Evolutionary conservation across 1,140 invertebrate genomes (phyloP).

Genomic region (Apis dorsata): DNA sequence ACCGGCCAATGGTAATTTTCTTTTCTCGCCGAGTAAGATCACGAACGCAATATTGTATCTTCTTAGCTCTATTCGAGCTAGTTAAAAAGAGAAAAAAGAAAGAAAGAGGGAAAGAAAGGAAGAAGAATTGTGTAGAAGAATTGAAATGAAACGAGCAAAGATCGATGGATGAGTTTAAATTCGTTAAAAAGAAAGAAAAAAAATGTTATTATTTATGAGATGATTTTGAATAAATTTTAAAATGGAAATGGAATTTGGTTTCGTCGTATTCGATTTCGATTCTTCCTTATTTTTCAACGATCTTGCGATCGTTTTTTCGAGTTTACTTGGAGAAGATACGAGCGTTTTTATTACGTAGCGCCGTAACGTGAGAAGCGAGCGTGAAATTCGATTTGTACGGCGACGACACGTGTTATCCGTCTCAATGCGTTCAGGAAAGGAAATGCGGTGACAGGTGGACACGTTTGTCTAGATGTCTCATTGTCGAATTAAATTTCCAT

Average conservation of each 20-base stretch:
- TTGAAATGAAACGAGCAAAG: rapidly evolving
- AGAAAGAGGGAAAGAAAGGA: not conserved
- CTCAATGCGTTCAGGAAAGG: constrained; percentile 52
- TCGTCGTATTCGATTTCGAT: too few species aligned
- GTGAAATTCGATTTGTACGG: constrained; percentile 56
- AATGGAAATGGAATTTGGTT: too few species aligned
- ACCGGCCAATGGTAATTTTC: not conserved
- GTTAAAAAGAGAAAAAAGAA: not conserved
- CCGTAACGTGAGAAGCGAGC: constrained; percentile 28
- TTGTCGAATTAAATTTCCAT: constrained; percentile 50
- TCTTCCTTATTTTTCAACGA: not conserved
- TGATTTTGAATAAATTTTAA: too few species aligned
- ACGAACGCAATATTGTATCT: not conserved
- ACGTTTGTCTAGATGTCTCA: constrained; percentile 57
- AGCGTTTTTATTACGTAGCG: constrained; percentile 32
- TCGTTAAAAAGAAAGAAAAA: too few species aligned
- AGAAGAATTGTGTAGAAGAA: too few species aligned
- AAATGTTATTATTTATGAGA: too few species aligned
- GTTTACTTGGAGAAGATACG: too few species aligned
- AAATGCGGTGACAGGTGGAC: constrained; percentile 54
- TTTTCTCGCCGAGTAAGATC: not conserved
- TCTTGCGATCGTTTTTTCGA: too few species aligned
- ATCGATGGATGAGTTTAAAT: not conserved
- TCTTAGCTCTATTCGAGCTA: not conserved
- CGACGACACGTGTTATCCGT: constrained; percentile 59